These are phyloP conservation scores for Microvelia longipes DNA, from an alignment of 1,140 invertebrate species.

Conservation along the genomic window DNA sequence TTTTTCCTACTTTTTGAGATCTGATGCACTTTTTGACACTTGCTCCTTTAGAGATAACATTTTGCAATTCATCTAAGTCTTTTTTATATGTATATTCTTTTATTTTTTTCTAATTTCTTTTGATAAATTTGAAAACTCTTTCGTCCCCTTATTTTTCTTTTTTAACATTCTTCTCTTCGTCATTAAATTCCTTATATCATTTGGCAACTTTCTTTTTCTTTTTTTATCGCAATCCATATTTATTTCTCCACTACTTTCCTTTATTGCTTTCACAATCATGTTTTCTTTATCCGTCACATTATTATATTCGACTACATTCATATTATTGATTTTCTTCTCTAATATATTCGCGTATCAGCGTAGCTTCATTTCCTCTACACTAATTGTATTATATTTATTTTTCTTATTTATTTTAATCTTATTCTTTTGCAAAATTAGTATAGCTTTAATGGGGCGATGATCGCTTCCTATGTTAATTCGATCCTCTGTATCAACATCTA, in stretches of 20 bases:
- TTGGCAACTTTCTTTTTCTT: not conserved
- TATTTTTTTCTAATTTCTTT: not conserved
- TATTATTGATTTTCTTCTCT: not conserved
- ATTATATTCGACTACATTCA: not conserved
- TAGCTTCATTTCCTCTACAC: no score
- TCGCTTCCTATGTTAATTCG: conserved; percentile 2
- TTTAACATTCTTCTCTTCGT: not conserved
- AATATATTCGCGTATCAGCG: no score
- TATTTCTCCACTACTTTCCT: not conserved
- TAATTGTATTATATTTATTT: not conserved
- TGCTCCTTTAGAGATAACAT: not conserved
- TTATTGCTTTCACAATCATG: not conserved
- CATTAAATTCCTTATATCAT: not conserved
- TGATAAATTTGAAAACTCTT: not conserved
- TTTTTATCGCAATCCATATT: not conserved
- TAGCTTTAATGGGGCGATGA: not conserved
- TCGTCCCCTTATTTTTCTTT: not conserved
- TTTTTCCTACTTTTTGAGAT: not conserved
- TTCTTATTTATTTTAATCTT: not conserved
- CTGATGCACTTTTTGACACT: not conserved
- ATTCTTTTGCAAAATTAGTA: not conserved
- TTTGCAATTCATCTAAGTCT: not conserved
- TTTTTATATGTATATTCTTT: not conserved
- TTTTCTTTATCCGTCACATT: not conserved
- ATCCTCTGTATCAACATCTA: not conserved